Percentiles rank a stretch among this genome's conserved stretches.
phyloP scores from a whole-genome alignment of 2,113 vertebrate species.

The Calyptomena viridis region DNA sequence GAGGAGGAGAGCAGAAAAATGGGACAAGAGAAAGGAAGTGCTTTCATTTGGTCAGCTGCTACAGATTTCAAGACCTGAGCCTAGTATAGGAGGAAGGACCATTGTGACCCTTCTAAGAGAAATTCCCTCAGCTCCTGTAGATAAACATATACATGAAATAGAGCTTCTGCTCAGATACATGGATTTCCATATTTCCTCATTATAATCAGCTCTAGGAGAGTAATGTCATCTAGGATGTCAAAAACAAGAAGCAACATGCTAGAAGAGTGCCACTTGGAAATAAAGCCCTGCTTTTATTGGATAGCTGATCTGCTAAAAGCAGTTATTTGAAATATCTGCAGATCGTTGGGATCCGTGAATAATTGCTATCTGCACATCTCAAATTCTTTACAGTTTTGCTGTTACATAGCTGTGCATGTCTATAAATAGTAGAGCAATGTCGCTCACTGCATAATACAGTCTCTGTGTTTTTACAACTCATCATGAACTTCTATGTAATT shows the following conservation, averaged over 20 bases:
- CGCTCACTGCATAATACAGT: slow-evolving; percentile 80
- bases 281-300: slow-evolving; percentile 68
- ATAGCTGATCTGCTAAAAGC: slow-evolving; percentile 70
- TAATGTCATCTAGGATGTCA: slow-evolving; percentile 55
- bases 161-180: not conserved
- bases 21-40: not conserved
- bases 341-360: slow-evolving; percentile 69
- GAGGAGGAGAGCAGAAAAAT: not conserved
- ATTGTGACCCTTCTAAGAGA: not conserved
- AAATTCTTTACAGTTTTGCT: slow-evolving; percentile 75
- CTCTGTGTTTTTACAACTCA: slow-evolving; percentile 84
- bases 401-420: slow-evolving; percentile 68
- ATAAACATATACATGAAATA: not conserved
- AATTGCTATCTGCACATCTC: slow-evolving; percentile 78
- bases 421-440: slow-evolving; percentile 79
- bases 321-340: slow-evolving; percentile 76
- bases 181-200: not conserved
- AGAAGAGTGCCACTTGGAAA: slow-evolving; percentile 65
- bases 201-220: not conserved
- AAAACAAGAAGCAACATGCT: slow-evolving; percentile 60
- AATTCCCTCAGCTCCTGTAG: not conserved
- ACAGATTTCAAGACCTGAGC: not conserved
- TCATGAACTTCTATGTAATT: slow-evolving; percentile 87
- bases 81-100: not conserved
- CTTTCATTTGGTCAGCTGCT: not conserved